Base-by-base conservation (phyloP, 2,797 vertebrate genomes). In the Zalophus californianus region DNA sequence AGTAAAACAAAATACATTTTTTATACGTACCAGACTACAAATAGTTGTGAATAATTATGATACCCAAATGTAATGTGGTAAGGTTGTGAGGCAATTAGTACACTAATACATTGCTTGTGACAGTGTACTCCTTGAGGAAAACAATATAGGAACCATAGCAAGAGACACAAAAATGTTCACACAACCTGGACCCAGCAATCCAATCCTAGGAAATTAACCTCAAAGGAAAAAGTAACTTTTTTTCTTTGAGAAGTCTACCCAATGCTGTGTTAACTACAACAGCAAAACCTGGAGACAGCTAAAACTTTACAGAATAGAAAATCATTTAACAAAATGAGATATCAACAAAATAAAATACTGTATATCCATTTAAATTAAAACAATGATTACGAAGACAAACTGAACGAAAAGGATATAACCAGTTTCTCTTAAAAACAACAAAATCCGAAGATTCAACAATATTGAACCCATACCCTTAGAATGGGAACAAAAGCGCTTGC, bases 251-350 rank as follows among this genome's bases (percentile, higher is more conserved):
- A 86, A 75, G 41, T 50, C 82, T 75, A 29, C 29, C 25, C 29
- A 94, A n/a, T 85, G 38, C 52, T 91, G 2, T 86, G 5, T 78
- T 75, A 93, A 90, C 29, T 79, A 50, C 16, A 50, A 35, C n/a
- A 89, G 29, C 18, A 90, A 92, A 92, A 87, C 12, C 70, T 90
- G 13, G 12, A 91, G 96, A 93, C n/a, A 78, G 70, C 16, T 58
- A 72, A 66, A 77, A 44, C 20, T 89, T 84, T 64, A 58, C 85
- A 87, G 41, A 5, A 73, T 3, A 85, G 16, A 93, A 96, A 77
- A 58, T 48, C 32, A 96, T 38, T 52, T 54, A 68, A 89, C 66
- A 88, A 84, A 94, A 78, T n/a, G 16, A 64, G 50, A 91, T 1
- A 90, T 32, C 44, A 82, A 62, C 7, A 94, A 92, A 25, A 86